Percentiles rank a stretch among this genome's conserved stretches.
phyloP scores from a whole-genome alignment of 2,888 invertebrate genomes.

The Sycophila texana region DNA sequence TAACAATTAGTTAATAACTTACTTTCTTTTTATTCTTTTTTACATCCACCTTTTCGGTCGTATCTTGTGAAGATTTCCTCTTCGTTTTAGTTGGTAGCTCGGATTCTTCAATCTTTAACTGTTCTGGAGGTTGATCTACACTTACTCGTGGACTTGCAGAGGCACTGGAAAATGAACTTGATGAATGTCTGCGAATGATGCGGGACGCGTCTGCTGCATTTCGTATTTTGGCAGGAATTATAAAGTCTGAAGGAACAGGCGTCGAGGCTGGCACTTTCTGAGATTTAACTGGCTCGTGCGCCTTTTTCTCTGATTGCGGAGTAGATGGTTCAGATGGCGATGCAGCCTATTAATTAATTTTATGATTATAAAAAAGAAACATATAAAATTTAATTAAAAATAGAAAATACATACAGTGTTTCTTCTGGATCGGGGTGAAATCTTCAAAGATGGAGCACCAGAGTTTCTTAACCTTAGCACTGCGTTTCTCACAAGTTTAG shows the following conservation, averaged over 20 bases:
- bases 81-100: slow-evolving; percentile 63
- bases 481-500: slow-evolving; percentile 81
- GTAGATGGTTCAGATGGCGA: slow-evolving; percentile 4
- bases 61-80: slow-evolving; percentile 62
- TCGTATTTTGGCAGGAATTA: slow-evolving; percentile 69
- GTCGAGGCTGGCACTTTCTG: slow-evolving; percentile 1
- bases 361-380: slow-evolving; percentile 22
- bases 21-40: slow-evolving; percentile 64
- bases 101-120: slow-evolving; percentile 28
- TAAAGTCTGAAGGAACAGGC: slow-evolving; percentile 64
- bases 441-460: slow-evolving; percentile 77
- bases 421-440: slow-evolving; percentile 77
- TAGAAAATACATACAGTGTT: slow-evolving; percentile 67
- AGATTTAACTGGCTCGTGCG: slow-evolving; percentile 31
- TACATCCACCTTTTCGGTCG: slow-evolving; percentile 62
- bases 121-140: slow-evolving; percentile 62
- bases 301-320: slow-evolving; percentile 49
- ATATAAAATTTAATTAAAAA: neutral
- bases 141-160: slow-evolving; percentile 81
- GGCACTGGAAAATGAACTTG: slow-evolving; percentile 87
- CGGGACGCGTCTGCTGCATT: slow-evolving; percentile 85
- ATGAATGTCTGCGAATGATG: slow-evolving; percentile 89
- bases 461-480: slow-evolving; percentile 77
- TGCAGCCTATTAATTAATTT: neutral
- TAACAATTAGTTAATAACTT: neutral